A percentile compares a stretch with the other conserved stretches of the same genome.
Conservation (phyloP, 2,797 vertebrate genomes). For the Tiaroga cobitis region DNA sequence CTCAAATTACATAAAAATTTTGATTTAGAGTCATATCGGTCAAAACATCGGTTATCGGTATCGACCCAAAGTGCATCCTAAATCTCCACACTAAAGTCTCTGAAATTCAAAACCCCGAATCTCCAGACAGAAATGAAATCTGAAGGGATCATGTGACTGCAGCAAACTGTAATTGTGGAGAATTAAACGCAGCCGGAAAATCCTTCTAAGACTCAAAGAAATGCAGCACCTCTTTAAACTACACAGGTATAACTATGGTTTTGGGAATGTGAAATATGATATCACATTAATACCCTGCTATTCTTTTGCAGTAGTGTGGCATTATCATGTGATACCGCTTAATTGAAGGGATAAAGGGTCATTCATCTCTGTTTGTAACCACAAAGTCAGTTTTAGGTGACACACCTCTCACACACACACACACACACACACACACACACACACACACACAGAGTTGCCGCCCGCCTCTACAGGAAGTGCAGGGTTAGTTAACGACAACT, state of each 20-base stretch:
- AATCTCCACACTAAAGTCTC: too few species aligned
- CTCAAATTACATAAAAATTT: too few species aligned
- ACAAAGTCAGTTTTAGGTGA: constrained; percentile 26
- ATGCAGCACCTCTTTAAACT: neutral
- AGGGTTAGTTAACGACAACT: neutral
- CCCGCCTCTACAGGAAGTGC: constrained; percentile 17
- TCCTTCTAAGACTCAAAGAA: neutral
- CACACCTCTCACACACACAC: constrained; percentile 2
- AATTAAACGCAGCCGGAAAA: constrained; percentile 14
- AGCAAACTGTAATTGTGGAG: constrained; percentile 15
- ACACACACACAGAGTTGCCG: neutral
- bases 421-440: neutral
- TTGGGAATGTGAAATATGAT: neutral
- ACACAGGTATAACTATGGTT: neutral
- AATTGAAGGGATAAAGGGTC: neutral
- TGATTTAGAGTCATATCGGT: too few species aligned
- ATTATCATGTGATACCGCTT: too few species aligned
- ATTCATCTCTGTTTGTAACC: neutral
- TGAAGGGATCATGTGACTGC: neutral
- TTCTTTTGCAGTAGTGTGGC: neutral
- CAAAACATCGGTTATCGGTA: too few species aligned
- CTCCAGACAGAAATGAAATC: neutral
- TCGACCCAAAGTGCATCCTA: too few species aligned
- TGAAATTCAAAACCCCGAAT: too few species aligned
- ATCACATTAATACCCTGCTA: neutral